A percentile compares a stretch with the other conserved stretches of the same genome.
phyloP scores from a whole-genome alignment of 2,888 invertebrate genomes.

The Orthosia incerta region DNA sequence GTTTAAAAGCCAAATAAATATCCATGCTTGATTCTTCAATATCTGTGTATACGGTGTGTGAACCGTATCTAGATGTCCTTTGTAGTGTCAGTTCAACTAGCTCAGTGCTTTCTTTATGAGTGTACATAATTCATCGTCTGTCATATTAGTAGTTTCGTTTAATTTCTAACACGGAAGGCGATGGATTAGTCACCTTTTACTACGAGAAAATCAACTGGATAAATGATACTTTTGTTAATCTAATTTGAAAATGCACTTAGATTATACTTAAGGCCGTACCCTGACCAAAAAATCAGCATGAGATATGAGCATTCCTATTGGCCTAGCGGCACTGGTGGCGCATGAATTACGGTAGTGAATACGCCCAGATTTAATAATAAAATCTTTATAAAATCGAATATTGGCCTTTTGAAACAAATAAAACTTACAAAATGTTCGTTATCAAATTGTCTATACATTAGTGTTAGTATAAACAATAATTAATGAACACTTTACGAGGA shows the following conservation, averaged over 20 bases:
- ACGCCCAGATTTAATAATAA: too few relatives aligned
- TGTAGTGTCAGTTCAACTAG: neutral
- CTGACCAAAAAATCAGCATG: too few relatives aligned
- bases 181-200: conserved; percentile 49
- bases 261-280: too few relatives aligned
- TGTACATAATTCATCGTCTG: conserved; percentile 74
- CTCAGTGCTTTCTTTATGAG: conserved; percentile 49
- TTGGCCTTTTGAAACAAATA: too few relatives aligned
- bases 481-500: too few relatives aligned
- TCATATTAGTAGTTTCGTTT: conserved; percentile 72
- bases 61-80: conserved; percentile 11
- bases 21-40: conserved; percentile 1
- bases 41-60: neutral
- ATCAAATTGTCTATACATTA: too few relatives aligned
- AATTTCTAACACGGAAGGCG: conserved; percentile 65
- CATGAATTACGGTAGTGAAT: too few relatives aligned
- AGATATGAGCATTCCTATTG: too few relatives aligned
- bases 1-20: neutral
- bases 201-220: conserved; percentile 46
- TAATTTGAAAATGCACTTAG: conserved; percentile 29
- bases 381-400: too few relatives aligned
- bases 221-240: conserved; percentile 30
- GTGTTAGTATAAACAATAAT: too few relatives aligned
- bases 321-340: too few relatives aligned
- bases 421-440: too few relatives aligned